These are phyloP conservation scores for Galemys pyrenaicus DNA, from an alignment of 2,113 vertebrate species.

Conservation along the genomic window DNA sequence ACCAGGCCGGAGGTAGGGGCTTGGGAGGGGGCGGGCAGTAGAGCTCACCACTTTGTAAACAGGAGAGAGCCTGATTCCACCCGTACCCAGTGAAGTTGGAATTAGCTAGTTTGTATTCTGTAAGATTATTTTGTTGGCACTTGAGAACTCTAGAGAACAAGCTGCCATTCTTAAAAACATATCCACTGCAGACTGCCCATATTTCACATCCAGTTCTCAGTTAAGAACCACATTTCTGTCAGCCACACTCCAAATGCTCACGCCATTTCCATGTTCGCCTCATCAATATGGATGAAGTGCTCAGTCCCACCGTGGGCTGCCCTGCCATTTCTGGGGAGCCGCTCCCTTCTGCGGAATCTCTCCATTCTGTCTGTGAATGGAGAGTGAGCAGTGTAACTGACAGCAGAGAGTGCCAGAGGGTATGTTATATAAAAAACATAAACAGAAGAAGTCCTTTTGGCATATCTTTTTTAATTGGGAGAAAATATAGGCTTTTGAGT, in stretches of 20 bases:
- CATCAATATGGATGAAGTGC: neutral
- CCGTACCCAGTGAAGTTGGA: neutral
- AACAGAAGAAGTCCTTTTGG: neutral
- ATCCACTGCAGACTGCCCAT: neutral
- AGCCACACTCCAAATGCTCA: neutral
- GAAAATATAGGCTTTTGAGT: slow-evolving; percentile 21
- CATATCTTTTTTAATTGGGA: slow-evolving; percentile 45
- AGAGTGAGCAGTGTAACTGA: neutral
- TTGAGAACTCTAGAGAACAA: slow-evolving; percentile 3
- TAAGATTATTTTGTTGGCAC: neutral
- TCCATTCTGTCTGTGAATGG: neutral
- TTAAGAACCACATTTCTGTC: neutral
- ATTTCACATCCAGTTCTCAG: neutral
- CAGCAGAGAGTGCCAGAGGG: neutral
- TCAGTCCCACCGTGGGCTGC: neutral
- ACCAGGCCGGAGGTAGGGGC: neutral
- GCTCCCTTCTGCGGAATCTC: neutral
- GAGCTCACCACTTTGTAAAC: neutral
- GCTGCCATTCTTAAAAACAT: neutral
- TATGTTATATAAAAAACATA: neutral
- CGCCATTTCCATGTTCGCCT: accelerated
- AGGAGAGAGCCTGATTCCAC: neutral
- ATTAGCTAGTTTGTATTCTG: neutral
- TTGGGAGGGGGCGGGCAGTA: neutral
- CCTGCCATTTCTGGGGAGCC: neutral